Percentiles rank a stretch among this genome's conserved stretches.
Conservation (phyloP, 2,888 invertebrate species). For the Heliconius charithonia region DNA sequence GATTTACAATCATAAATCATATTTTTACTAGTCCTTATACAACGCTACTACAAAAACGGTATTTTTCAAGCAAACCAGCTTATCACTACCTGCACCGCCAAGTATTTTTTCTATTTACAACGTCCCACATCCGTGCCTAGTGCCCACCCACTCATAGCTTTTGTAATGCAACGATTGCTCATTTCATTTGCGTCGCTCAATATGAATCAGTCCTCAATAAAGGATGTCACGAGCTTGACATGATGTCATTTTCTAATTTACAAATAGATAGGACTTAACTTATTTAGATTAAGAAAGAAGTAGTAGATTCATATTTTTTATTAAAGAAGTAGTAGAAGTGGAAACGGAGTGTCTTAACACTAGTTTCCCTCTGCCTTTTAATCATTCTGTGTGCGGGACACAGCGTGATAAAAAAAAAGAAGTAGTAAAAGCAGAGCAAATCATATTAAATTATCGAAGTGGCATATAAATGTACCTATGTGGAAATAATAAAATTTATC, state of each 20-base stretch:
- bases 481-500: too few relatives aligned
- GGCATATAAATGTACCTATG: too few relatives aligned
- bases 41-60: too few relatives aligned
- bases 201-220: constrained; percentile 22
- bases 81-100: not conserved
- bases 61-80: not conserved
- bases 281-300: not conserved
- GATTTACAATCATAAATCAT: too few relatives aligned
- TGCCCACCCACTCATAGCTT: constrained; percentile 12
- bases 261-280: constrained; percentile 1
- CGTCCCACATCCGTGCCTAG: not conserved
- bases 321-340: too few relatives aligned
- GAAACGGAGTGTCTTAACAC: too few relatives aligned
- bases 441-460: not conserved
- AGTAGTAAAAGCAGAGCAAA: not conserved
- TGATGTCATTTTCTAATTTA: constrained; percentile 19
- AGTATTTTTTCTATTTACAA: constrained; percentile 6
- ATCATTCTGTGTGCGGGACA: too few relatives aligned
- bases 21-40: too few relatives aligned
- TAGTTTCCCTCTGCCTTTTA: too few relatives aligned
- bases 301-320: too few relatives aligned
- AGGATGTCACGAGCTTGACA: constrained; percentile 22
- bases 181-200: constrained; percentile 20
- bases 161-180: constrained; percentile 22
- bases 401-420: too few relatives aligned